phyloP scores from a whole-genome alignment of 1,140 invertebrate genomes.

The Littorina saxatilis region DNA sequence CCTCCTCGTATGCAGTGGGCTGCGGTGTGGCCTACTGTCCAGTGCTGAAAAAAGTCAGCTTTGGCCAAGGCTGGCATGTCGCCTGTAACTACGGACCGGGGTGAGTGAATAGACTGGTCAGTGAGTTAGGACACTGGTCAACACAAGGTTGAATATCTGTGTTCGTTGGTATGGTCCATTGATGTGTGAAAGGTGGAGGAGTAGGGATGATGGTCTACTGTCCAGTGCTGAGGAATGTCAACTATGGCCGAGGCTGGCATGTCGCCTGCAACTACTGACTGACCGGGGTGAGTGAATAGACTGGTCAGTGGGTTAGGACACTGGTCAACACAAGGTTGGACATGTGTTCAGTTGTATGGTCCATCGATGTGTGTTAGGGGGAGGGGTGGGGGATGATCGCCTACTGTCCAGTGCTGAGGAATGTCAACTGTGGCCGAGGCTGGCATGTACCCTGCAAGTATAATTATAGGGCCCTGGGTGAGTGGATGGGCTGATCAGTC shows the following conservation, averaged over 20 bases:
- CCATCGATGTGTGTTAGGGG: too few relatives aligned
- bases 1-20: background rate
- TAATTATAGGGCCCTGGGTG: too few relatives aligned
- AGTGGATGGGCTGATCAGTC: background rate
- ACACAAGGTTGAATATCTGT: too few relatives aligned
- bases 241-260: background rate
- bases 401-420: background rate
- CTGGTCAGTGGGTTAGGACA: too few relatives aligned
- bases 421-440: background rate
- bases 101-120: background rate
- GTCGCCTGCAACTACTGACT: conserved; percentile 2
- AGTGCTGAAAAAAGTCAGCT: background rate
- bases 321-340: too few relatives aligned
- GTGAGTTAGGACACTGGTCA: too few relatives aligned
- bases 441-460: conserved; percentile 16
- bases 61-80: background rate
- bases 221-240: background rate
- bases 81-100: conserved; percentile 22
- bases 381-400: too few relatives aligned
- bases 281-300: too few relatives aligned
- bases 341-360: too few relatives aligned
- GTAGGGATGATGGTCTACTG: too few relatives aligned
- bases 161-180: too few relatives aligned
- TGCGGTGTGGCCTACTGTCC: background rate
- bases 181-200: too few relatives aligned